Conservation (phyloP, 2,797 vertebrate genomes). For the Macroramphosus scolopax region DNA sequence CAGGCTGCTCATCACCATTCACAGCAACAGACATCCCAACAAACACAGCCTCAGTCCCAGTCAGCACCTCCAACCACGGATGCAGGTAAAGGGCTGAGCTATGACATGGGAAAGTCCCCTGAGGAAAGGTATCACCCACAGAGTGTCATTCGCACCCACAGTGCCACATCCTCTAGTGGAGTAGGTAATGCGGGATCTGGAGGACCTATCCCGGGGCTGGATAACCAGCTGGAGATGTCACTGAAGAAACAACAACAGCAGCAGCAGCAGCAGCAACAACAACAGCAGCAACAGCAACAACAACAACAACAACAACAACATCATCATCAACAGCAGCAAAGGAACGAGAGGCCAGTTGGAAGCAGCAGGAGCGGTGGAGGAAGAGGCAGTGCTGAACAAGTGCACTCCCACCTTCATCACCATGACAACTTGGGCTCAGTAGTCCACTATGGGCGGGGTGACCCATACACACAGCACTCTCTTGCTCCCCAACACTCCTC, state of each 20-base stretch:
- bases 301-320: slow-evolving; percentile 64
- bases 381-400: slow-evolving; percentile 72
- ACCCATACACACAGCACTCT: slow-evolving; percentile 78
- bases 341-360: slow-evolving; percentile 81
- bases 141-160: slow-evolving; percentile 93
- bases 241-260: too few species aligned
- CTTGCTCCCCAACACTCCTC: slow-evolving; percentile 78
- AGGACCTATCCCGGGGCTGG: slow-evolving; percentile 81
- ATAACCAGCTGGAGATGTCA: slow-evolving; percentile 88
- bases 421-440: slow-evolving; percentile 88
- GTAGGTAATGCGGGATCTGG: slow-evolving; percentile 67
- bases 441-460: slow-evolving; percentile 84
- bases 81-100: slow-evolving; percentile 79
- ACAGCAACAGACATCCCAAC: slow-evolving; percentile 76
- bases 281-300: slow-evolving; percentile 72
- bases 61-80: slow-evolving; percentile 74
- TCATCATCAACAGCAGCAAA: slow-evolving; percentile 72
- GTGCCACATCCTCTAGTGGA: slow-evolving; percentile 74
- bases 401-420: slow-evolving; percentile 80
- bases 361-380: slow-evolving; percentile 69
- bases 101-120: slow-evolving; percentile 85
- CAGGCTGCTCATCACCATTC: slow-evolving; percentile 76
- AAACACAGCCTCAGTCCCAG: slow-evolving; percentile 71
- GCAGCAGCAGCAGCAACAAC: too few species aligned
- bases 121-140: slow-evolving; percentile 92